Evolutionary conservation across 2,888 invertebrate genomes (phyloP).

Genomic region (Polymixis lichenea): DNA sequence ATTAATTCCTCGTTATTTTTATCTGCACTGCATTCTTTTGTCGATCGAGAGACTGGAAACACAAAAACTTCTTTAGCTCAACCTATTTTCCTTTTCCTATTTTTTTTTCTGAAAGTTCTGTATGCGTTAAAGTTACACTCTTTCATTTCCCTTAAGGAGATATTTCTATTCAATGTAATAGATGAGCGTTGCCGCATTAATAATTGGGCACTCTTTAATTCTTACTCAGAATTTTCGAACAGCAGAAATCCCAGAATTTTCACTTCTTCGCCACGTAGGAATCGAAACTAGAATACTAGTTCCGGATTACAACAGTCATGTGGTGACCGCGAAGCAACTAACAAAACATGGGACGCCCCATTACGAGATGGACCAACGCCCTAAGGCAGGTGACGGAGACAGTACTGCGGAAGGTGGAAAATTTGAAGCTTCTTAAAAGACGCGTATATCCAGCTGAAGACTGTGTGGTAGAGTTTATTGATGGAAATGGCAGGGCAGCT

Average conservation of each 20-base stretch:
- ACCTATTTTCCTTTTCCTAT: conserved; percentile 14
- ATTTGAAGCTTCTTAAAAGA: background rate
- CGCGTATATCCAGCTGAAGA: background rate
- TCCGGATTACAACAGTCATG: background rate
- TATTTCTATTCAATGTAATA: background rate
- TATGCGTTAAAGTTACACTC: background rate
- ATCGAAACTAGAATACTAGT: background rate
- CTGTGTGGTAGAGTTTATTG: background rate
- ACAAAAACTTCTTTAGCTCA: conserved; percentile 20
- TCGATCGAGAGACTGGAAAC: conserved; percentile 12
- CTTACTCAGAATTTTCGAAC: background rate
- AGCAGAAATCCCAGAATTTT: background rate
- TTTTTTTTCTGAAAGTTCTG: background rate
- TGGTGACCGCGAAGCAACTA: background rate
- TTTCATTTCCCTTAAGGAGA: background rate
- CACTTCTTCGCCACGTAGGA: background rate
- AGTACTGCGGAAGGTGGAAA: background rate
- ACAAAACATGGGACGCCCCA: background rate
- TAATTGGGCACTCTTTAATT: too few relatives aligned
- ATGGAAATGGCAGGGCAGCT: background rate
- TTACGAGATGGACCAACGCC: background rate
- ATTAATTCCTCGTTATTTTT: conserved; percentile 41
- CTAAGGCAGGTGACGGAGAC: background rate
- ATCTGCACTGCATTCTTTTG: conserved; percentile 31
- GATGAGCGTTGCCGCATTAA: background rate